These are phyloP conservation scores for Drosophila phalerata DNA, from an alignment of 2,888 invertebrate genomes.

Conservation along the genomic window DNA sequence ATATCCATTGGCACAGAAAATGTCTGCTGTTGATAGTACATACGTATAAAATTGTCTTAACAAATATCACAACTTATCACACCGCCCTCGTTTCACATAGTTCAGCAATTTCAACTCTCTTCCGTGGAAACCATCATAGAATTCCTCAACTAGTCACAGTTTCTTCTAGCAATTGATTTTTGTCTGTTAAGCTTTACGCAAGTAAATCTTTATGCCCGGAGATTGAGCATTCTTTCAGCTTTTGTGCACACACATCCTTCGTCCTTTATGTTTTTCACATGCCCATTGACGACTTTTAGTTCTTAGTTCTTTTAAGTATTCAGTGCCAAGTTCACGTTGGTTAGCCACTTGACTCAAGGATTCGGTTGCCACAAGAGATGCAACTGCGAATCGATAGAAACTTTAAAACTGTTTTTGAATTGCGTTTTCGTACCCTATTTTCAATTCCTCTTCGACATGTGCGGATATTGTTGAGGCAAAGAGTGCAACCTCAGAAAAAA, in stretches of 20 bases:
- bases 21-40: neutral
- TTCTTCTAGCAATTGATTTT: slow-evolving; percentile 67
- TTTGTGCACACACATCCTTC: slow-evolving; percentile 29
- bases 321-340: slow-evolving; percentile 71
- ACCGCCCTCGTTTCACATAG: slow-evolving; percentile 17
- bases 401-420: slow-evolving; percentile 18
- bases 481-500: no score
- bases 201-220: slow-evolving; percentile 52
- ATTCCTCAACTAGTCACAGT: slow-evolving; percentile 12
- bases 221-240: slow-evolving; percentile 29
- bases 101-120: neutral
- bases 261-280: slow-evolving; percentile 1
- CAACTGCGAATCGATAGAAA: slow-evolving; percentile 36
- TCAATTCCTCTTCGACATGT: neutral
- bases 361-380: slow-evolving; percentile 13
- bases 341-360: slow-evolving; percentile 50
- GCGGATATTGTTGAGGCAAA: no score
- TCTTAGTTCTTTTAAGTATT: slow-evolving; percentile 55
- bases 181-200: slow-evolving; percentile 67
- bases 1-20: neutral
- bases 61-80: neutral
- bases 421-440: neutral
- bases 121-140: slow-evolving; percentile 3
- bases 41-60: neutral
- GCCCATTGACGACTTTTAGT: slow-evolving; percentile 37